A percentile compares a stretch with the other conserved stretches of the same genome.
These are phyloP conservation scores for Enhydra lutris DNA, from an alignment of 2,113 vertebrate genomes.

Conservation along the genomic window DNA sequence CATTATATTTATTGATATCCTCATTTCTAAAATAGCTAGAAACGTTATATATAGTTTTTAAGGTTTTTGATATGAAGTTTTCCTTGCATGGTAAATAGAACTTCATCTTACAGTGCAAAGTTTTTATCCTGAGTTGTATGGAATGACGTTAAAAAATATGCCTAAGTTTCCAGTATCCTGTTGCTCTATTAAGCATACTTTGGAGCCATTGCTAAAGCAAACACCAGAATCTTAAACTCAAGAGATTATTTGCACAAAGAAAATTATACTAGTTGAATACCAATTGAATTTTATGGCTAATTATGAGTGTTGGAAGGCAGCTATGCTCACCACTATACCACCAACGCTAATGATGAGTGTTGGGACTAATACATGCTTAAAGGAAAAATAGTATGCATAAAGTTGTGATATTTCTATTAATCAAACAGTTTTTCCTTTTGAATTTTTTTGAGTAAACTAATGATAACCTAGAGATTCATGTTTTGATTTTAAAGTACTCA, in stretches of 20 bases:
- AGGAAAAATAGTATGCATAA: background rate
- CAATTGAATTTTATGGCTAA: background rate
- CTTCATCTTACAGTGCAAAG: conserved; percentile 62
- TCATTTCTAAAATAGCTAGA: background rate
- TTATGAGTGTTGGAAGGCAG: background rate
- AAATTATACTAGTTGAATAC: conserved; percentile 24
- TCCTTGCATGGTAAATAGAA: conserved; percentile 47
- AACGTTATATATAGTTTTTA: background rate
- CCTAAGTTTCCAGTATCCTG: conserved; percentile 32
- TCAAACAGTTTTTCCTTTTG: background rate
- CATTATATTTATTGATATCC: background rate
- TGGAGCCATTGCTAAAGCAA: conserved; percentile 59
- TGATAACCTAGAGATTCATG: background rate
- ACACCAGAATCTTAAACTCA: conserved; percentile 22
- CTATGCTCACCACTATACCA: too few relatives aligned
- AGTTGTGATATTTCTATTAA: background rate
- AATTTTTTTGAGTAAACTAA: background rate
- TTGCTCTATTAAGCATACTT: conserved; percentile 68
- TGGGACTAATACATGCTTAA: background rate
- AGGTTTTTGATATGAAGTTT: background rate
- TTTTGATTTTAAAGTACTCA: background rate
- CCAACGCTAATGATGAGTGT: background rate
- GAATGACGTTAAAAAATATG: conserved; percentile 64
- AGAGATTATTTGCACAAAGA: conserved; percentile 57
- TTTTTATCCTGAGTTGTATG: conserved; percentile 66